Evolutionary conservation across 1,140 invertebrate genomes (phyloP).

Genomic region (Diprion similis): DNA sequence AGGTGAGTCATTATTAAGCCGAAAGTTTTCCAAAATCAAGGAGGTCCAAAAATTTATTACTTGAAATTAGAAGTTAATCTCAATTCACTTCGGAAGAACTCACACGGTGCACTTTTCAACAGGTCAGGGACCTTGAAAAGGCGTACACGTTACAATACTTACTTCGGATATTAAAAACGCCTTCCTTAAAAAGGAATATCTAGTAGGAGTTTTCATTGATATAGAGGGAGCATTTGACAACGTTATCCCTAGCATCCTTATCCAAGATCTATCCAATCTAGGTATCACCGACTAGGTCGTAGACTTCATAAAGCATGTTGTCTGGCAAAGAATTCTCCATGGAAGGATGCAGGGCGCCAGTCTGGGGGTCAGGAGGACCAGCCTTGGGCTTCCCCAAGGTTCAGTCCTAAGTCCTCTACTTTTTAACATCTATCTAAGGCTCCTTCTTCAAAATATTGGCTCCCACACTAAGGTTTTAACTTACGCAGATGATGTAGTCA

Average conservation of each 20-base stretch:
- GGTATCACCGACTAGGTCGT: not conserved
- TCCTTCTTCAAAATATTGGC: not conserved
- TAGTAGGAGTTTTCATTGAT: constrained; percentile 16
- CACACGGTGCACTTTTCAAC: constrained; percentile 23
- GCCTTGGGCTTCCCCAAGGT: not conserved
- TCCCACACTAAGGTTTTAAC: not conserved
- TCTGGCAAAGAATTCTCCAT: not conserved
- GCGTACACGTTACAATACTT: constrained; percentile 25
- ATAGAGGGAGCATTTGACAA: constrained; percentile 24
- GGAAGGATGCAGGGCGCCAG: not conserved
- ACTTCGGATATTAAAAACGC: not conserved
- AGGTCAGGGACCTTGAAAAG: too few species aligned
- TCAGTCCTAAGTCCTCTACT: not conserved
- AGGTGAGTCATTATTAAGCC: constrained; percentile 28
- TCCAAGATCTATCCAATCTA: constrained; percentile 13
- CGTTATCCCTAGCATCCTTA: constrained; percentile 5
- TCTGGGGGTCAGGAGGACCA: not conserved
- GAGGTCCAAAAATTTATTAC: constrained; percentile 27
- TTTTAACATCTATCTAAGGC: not conserved
- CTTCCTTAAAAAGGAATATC: constrained; percentile 16
- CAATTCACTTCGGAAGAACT: constrained; percentile 29
- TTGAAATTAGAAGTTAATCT: too few species aligned
- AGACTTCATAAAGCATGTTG: not conserved
- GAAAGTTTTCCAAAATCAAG: constrained; percentile 27
- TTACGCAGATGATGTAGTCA: not conserved